Conservation (phyloP, 2,888 invertebrate species). For the Ernsta delagoae region DNA sequence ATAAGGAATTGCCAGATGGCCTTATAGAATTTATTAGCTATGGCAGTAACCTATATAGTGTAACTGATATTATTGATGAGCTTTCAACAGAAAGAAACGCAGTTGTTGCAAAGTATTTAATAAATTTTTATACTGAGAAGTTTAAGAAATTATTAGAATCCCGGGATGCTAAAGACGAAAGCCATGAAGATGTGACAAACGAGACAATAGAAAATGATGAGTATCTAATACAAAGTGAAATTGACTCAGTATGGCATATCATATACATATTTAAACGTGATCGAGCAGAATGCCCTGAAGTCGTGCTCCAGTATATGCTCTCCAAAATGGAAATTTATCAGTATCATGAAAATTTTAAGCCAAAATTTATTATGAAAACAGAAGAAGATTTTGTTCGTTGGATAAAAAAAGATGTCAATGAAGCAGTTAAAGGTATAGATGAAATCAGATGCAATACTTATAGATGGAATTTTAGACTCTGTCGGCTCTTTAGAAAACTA, state of each 20-base stretch:
- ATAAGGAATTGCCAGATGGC: background rate
- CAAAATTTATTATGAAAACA: background rate
- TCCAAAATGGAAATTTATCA: background rate
- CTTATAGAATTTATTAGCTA: background rate
- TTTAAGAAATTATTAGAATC: constrained; percentile 1
- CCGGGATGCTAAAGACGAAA: background rate
- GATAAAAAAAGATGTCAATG: background rate
- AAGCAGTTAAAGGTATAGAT: background rate
- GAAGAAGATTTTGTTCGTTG: background rate
- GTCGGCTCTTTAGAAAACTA: background rate
- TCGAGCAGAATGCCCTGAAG: background rate
- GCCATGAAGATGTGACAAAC: background rate
- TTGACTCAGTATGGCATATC: background rate
- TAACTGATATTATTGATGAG: background rate
- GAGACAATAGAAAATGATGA: background rate
- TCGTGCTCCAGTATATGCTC: background rate
- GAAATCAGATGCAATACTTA: background rate
- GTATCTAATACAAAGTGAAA: background rate
- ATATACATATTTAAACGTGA: background rate
- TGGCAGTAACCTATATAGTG: background rate
- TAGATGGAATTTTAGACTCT: background rate
- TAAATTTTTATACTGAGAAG: background rate
- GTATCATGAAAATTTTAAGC: background rate
- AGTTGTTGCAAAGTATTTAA: background rate
- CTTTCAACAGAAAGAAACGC: constrained; percentile 1